These are phyloP conservation scores for Tenrec ecaudatus DNA, from an alignment of 2,113 vertebrate genomes.

Conservation along the genomic window DNA sequence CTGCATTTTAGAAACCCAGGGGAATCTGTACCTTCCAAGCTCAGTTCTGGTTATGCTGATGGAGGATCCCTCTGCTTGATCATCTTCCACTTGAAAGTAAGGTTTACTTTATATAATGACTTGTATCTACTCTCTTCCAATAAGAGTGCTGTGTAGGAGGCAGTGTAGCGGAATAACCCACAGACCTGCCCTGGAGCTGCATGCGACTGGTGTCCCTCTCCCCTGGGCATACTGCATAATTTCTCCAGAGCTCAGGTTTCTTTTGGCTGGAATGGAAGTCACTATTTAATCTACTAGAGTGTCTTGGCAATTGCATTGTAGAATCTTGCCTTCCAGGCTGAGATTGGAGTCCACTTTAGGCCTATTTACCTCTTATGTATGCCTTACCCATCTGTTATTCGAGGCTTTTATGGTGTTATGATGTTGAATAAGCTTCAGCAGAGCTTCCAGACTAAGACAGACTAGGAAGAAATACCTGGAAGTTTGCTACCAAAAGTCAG, in stretches of 20 bases:
- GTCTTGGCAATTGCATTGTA: neutral
- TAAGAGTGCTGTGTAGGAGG: neutral
- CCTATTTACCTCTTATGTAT: neutral
- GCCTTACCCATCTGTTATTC: neutral
- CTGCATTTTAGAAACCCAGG: neutral
- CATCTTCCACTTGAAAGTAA: neutral
- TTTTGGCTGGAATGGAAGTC: neutral
- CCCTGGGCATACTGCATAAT: neutral
- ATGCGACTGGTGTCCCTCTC: neutral
- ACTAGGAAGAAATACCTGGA: neutral
- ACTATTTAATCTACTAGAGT: neutral
- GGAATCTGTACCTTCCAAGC: neutral
- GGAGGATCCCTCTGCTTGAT: neutral
- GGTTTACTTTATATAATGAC: neutral
- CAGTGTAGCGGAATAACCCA: neutral
- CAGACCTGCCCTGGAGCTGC: neutral
- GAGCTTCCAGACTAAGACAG: neutral
- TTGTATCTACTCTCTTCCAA: neutral
- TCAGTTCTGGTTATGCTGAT: neutral
- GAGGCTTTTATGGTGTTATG: neutral
- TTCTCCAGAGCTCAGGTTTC: neutral
- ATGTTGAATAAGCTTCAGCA: neutral
- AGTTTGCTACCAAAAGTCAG: neutral
- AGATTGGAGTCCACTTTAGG: neutral
- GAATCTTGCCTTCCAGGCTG: neutral